Evolutionary conservation across 2,888 invertebrate genomes (phyloP), one percentile per base, ranked within the genome.

Genomic region (Schrankia costaestrigalis): DNA sequence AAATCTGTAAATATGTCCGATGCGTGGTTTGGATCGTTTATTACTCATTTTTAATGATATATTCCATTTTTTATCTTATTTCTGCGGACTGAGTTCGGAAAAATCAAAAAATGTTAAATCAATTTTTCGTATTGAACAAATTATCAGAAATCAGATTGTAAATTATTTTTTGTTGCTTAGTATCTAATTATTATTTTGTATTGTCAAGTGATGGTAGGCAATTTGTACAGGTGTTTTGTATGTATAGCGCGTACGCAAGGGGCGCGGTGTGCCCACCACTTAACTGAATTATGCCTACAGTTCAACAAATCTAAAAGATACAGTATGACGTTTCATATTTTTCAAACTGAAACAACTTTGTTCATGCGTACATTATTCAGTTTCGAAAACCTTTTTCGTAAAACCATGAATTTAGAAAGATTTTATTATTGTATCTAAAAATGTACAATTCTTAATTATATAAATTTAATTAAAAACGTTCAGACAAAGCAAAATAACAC

Each of bases 231-330:
- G 60, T 66, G 33, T 63, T 56, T 63, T 67, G 64, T 63, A 58
- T 52, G 57, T 49, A 39, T 56, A 41, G 43, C 44, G 52, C 41
- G 50, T 42, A 41, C 48, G 46, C 52, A 46, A 18, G 22, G 49
- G 41, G 46, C 46, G 67, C 65, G 71, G 69, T 56, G 43, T 62
- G 56, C 50, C 62, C 68, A 72, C 72, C 58, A 65, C 73, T 65
- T 75, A 70, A 76, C 72, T 77, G 75, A 80, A 74, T 78, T 78
- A 81, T 64, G 83, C 73, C 80, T 83, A n/a, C n/a, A n/a, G n/a
- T n/a, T n/a, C n/a, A n/a, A n/a, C n/a, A n/a, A n/a, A n/a, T n/a
- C n/a, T n/a, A n/a, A n/a, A n/a, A n/a, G n/a, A n/a, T n/a, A n/a
- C n/a, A n/a, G n/a, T n/a, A n/a, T n/a, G n/a, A n/a, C n/a, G n/a